These are phyloP conservation scores for Choristoneura rosaceana DNA, from an alignment of 2,888 invertebrate genomes.

Conservation along the genomic window DNA sequence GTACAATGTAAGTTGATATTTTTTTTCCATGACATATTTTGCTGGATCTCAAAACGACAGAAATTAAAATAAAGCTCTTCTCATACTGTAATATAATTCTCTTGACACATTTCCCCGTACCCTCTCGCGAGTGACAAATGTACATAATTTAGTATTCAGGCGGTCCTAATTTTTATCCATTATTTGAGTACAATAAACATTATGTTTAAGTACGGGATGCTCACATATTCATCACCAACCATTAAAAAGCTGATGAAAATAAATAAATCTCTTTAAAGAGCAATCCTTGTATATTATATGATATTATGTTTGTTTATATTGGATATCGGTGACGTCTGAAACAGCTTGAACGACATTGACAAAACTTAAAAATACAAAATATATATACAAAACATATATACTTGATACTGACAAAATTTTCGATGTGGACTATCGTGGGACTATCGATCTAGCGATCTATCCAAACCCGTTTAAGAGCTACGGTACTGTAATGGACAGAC, in stretches of 20 bases:
- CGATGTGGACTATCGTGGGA: too few relatives aligned
- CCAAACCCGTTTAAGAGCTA: too few relatives aligned
- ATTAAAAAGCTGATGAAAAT: neutral
- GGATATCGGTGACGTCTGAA: too few relatives aligned
- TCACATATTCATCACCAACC: neutral
- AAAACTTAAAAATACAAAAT: too few relatives aligned
- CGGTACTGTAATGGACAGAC: too few relatives aligned
- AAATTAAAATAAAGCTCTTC: constrained; percentile 6
- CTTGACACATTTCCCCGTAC: constrained; percentile 5
- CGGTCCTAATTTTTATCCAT: constrained; percentile 4
- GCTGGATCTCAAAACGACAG: neutral
- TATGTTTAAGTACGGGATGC: neutral
- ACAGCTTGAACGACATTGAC: too few relatives aligned
- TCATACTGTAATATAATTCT: neutral
- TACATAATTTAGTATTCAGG: neutral
- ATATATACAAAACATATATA: too few relatives aligned
- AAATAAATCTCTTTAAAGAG: too few relatives aligned
- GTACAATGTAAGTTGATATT: neutral
- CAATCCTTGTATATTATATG: too few relatives aligned
- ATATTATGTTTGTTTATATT: too few relatives aligned
- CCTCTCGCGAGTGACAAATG: neutral
- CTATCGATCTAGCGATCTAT: too few relatives aligned
- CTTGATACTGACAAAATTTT: too few relatives aligned
- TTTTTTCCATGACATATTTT: neutral
- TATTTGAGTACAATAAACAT: neutral